phyloP scores from a whole-genome alignment of 2,888 invertebrate genomes.

The Matsumyia berberina region DNA sequence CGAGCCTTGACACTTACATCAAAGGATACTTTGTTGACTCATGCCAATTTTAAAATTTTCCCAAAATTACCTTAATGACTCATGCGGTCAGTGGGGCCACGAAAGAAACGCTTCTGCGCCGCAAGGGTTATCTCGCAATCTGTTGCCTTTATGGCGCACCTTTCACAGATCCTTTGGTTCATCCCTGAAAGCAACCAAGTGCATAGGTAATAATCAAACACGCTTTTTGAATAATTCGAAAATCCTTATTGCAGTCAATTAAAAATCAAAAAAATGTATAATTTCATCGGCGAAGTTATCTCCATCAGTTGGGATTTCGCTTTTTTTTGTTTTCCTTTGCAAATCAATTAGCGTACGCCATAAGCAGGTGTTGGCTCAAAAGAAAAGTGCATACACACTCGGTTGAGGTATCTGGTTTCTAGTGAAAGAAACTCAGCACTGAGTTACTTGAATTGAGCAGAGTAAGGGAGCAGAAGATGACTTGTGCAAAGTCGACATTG shows the following conservation, averaged over 20 bases:
- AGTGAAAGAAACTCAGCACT: conserved; percentile 33
- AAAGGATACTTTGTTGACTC: conserved; percentile 68
- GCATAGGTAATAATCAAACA: conserved; percentile 32
- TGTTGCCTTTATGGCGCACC: conserved; percentile 28
- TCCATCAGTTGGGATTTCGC: conserved; percentile 15
- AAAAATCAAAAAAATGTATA: conserved; percentile 70
- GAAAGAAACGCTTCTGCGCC: conserved; percentile 21
- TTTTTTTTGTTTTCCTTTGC: conserved; percentile 12
- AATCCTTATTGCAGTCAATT: conserved; percentile 59
- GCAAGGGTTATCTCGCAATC: conserved; percentile 48
- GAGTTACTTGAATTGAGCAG: conserved; percentile 14
- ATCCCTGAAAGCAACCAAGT: too few species aligned
- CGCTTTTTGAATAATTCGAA: conserved; percentile 34
- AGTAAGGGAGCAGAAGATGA: conserved; percentile 61
- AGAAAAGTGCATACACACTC: conserved; percentile 47
- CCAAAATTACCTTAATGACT: conserved; percentile 67
- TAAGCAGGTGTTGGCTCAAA: conserved; percentile 64
- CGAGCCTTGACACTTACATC: conserved; percentile 5
- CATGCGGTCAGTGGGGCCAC: conserved; percentile 18
- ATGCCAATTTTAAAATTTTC: conserved; percentile 50
- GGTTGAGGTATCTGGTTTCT: conserved; percentile 1
- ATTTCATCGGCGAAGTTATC: conserved; percentile 51
- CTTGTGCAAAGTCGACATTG: conserved; percentile 41
- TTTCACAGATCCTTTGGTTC: background rate
- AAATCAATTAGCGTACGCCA: conserved; percentile 72